These are phyloP conservation scores for Taurulus bubalis DNA, from an alignment of 2,113 vertebrate genomes.

Conservation along the genomic window DNA sequence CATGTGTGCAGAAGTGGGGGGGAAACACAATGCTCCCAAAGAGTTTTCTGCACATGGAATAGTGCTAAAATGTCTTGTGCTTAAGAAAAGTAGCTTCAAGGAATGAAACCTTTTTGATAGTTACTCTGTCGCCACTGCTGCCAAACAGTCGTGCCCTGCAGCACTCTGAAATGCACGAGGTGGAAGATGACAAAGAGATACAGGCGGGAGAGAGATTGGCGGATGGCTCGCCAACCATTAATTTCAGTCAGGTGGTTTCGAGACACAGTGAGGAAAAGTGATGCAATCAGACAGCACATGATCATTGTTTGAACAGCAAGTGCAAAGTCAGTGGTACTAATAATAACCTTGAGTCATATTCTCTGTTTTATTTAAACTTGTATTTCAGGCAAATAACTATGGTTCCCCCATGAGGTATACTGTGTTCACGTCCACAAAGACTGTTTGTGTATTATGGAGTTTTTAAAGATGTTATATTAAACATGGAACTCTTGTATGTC, in stretches of 20 bases:
- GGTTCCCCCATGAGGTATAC: background rate
- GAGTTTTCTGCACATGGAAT: conserved; percentile 10
- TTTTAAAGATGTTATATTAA: background rate
- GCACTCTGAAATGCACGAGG: conserved; percentile 48
- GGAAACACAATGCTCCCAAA: background rate
- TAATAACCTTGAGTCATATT: conserved; percentile 4
- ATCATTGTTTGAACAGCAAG: conserved; percentile 24
- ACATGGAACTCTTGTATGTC: conserved; percentile 6
- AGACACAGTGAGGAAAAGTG: conserved; percentile 55
- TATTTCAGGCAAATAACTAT: background rate
- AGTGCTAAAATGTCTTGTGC: background rate
- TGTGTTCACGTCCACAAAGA: background rate
- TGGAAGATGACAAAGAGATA: conserved; percentile 39
- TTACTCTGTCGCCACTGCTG: conserved; percentile 26
- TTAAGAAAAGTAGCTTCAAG: background rate
- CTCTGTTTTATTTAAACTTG: background rate
- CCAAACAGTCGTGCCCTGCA: conserved; percentile 61
- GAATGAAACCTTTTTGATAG: conserved; percentile 21
- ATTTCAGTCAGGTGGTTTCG: conserved; percentile 74
- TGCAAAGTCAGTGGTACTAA: conserved; percentile 16
- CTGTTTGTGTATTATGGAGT: background rate
- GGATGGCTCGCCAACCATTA: conserved; percentile 47
- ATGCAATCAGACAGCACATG: background rate
- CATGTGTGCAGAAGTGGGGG: background rate
- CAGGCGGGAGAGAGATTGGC: conserved; percentile 45